Evolutionary conservation across 1,140 invertebrate genomes (phyloP).

Genomic region (Drosophila saltans): DNA sequence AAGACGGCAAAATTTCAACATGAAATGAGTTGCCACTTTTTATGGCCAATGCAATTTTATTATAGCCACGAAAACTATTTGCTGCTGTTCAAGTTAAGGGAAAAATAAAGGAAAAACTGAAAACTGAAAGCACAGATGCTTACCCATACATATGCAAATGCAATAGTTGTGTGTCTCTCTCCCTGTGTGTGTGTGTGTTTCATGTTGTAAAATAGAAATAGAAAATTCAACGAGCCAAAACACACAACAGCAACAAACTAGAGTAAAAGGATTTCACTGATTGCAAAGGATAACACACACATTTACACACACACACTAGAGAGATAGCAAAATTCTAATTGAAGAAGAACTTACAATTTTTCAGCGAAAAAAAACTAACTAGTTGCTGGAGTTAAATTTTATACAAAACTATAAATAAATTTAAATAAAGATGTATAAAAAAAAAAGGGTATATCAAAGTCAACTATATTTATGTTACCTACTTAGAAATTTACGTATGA

Average conservation of each 20-base stretch:
- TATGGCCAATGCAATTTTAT: slow-evolving; percentile 75
- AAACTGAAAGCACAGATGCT: slow-evolving; percentile 38
- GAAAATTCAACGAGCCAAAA: slow-evolving; percentile 28
- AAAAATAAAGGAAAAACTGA: slow-evolving; percentile 47
- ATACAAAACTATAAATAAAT: not conserved
- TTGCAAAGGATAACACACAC: slow-evolving; percentile 27
- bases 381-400: not conserved
- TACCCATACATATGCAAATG: slow-evolving; percentile 68
- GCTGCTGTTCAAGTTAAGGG: slow-evolving; percentile 56
- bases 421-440: not conserved
- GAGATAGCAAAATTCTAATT: not conserved
- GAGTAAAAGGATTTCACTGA: slow-evolving; percentile 26
- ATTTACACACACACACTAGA: not conserved
- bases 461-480: no score
- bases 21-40: slow-evolving; percentile 65
- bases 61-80: slow-evolving; percentile 60
- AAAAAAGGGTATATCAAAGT: not conserved
- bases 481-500: no score
- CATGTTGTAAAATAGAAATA: slow-evolving; percentile 51
- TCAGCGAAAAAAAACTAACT: not conserved
- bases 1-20: slow-evolving; percentile 31
- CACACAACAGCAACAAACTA: slow-evolving; percentile 11
- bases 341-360: slow-evolving; percentile 5
- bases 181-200: slow-evolving; percentile 27
- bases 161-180: slow-evolving; percentile 37